Evolutionary conservation across 2,888 invertebrate species (phyloP), one percentile per base, ranked within the genome.

Genomic region (Apotomis betuletana): DNA sequence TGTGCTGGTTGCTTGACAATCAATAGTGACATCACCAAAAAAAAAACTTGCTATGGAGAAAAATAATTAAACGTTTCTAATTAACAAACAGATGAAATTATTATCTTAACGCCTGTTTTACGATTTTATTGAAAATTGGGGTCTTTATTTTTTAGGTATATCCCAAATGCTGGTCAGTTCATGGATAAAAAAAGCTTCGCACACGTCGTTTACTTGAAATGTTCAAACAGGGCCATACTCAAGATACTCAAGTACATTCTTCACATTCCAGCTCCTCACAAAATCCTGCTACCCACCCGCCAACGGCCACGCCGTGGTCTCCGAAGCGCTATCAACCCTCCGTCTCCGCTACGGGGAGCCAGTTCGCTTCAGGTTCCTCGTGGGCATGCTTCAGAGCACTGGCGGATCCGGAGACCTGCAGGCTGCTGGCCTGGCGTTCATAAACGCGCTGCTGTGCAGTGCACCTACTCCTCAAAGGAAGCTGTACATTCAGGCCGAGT

Each of bases 271-370:
- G 96, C 94, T 98, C 59, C 94, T 98, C 78, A 97, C 97, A 62
- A 96, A 96, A 84, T 96, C 97, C 15, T 97, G 98, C 85, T 96
- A 96, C 74, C 91, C 95, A 12, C 94, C 95, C 8, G 95, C 94
- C 0, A 94, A 94, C 69, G 98, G 98, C 0, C 97, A 98, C 90
- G 95, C 95, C 54, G 96, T 97, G 75, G 97, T 98, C 13, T 97
- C 98, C 0, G 98, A 98, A 87, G 98, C 98, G 0, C 94, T 98
- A 77, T 97, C 98, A 0, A 97, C 98, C 0, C 94, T 98, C 67
- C 94, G 98, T 52, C 93, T 98, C 5, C 95, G 98, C 73, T 97
- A 97, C 84, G 98, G 98, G 4, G 98, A 99, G 85, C 98, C 98
- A 0, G 98, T 98, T 5, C 95, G 98, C 83, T 98, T 98, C 90